phyloP scores from a whole-genome alignment of 2,113 vertebrate genomes.

The Dipodomys spectabilis region DNA sequence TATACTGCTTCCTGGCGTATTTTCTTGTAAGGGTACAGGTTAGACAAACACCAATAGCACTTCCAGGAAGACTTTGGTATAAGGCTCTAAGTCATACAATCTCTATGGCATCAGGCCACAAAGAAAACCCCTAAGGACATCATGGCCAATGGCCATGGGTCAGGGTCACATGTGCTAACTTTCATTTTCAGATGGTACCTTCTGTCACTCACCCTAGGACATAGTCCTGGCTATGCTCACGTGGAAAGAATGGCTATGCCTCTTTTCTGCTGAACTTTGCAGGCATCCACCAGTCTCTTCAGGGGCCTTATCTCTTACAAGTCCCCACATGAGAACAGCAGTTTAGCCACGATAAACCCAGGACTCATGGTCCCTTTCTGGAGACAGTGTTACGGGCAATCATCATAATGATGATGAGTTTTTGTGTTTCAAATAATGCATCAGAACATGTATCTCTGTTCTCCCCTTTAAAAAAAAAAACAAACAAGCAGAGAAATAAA shows the following conservation, averaged over 20 bases:
- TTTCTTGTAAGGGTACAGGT: neutral
- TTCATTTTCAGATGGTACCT: neutral
- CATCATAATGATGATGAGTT: too few species aligned
- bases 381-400: neutral
- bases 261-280: neutral
- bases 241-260: accelerated
- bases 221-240: neutral
- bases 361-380: neutral
- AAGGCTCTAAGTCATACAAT: neutral
- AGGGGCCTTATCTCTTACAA: neutral
- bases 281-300: neutral
- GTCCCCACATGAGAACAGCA: neutral
- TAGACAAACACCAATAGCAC: too few species aligned
- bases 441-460: neutral
- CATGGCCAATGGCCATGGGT: neutral
- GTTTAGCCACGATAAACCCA: neutral
- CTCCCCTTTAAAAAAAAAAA: neutral
- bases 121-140: neutral
- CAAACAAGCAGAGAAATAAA: neutral
- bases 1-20: neutral
- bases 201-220: neutral
- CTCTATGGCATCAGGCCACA: neutral
- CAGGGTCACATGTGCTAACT: neutral
- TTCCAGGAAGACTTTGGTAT: neutral
- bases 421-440: too few species aligned